These are phyloP conservation scores for Indicator indicator DNA, from an alignment of 2,113 vertebrate genomes.

Conservation along the genomic window DNA sequence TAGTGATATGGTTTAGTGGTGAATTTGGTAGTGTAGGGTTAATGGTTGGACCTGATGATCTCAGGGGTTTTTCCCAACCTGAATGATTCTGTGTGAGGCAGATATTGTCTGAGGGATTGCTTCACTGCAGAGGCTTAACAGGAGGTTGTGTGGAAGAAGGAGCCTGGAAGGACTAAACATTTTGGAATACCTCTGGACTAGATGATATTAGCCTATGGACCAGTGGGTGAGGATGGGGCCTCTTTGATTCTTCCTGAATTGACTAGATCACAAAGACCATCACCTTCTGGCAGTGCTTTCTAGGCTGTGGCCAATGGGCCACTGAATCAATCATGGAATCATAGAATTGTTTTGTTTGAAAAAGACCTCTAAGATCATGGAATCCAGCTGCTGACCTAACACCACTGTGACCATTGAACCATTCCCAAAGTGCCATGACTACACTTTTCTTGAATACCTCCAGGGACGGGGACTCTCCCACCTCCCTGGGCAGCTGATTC, in stretches of 20 bases:
- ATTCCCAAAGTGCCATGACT: too few relatives aligned
- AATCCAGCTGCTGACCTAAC: too few relatives aligned
- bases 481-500: too few relatives aligned
- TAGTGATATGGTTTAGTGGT: too few relatives aligned
- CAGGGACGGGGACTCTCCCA: too few relatives aligned
- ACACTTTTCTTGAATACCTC: too few relatives aligned
- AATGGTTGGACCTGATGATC: too few relatives aligned
- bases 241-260: background rate
- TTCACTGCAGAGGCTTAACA: background rate
- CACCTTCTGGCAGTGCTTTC: background rate
- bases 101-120: background rate
- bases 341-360: too few relatives aligned
- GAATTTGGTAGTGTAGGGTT: too few relatives aligned
- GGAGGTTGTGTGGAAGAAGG: background rate
- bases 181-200: background rate
- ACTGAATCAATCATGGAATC: background rate
- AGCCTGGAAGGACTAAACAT: background rate
- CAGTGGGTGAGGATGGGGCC: background rate
- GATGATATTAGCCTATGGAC: background rate
- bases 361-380: too few relatives aligned
- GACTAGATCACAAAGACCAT: background rate
- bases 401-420: too few relatives aligned
- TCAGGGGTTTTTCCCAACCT: too few relatives aligned
- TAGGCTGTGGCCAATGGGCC: background rate
- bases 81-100: background rate